Percentiles rank a stretch among this genome's conserved stretches.
phyloP scores from a whole-genome alignment of 92 coral and sea anemone species.

The Porites lobata region DNA sequence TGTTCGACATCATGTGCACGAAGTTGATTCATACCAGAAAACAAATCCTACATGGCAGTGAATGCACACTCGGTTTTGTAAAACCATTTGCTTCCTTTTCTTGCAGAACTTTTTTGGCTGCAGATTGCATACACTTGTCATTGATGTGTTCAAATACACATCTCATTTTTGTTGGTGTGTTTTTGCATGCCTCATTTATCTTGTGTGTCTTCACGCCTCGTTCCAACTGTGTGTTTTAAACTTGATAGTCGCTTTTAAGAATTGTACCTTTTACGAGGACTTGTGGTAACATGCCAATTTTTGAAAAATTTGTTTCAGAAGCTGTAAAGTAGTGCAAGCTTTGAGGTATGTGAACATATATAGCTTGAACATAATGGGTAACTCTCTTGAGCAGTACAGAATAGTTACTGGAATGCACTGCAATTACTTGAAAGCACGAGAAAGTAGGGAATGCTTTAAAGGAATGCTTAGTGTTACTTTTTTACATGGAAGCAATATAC shows the following conservation, averaged over 20 bases:
- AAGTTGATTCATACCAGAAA: too few species aligned
- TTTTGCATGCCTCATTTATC: slow-evolving; percentile 23
- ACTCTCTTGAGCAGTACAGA: slow-evolving; percentile 51
- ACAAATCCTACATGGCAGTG: too few species aligned
- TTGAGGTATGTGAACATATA: neutral
- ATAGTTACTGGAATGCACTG: slow-evolving; percentile 37
- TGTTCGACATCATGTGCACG: too few species aligned
- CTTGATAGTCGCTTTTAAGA: slow-evolving; percentile 2
- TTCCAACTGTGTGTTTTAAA: neutral
- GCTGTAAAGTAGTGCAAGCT: too few species aligned
- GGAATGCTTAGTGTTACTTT: slow-evolving; percentile 32
- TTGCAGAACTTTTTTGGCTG: too few species aligned
- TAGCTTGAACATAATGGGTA: slow-evolving; percentile 36
- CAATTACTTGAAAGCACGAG: slow-evolving; percentile 37
- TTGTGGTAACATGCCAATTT: neutral
- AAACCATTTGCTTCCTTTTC: too few species aligned
- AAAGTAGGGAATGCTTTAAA: slow-evolving; percentile 29
- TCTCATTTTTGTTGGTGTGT: too few species aligned
- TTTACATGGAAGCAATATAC: slow-evolving; percentile 24
- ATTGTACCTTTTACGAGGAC: slow-evolving; percentile 10
- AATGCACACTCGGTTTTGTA: too few species aligned
- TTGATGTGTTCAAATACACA: too few species aligned
- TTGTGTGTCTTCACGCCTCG: slow-evolving; percentile 30
- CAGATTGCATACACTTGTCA: too few species aligned
- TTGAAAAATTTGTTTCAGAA: neutral